Conservation (phyloP, 2,113 vertebrate species). For the Bos indicus region DNA sequence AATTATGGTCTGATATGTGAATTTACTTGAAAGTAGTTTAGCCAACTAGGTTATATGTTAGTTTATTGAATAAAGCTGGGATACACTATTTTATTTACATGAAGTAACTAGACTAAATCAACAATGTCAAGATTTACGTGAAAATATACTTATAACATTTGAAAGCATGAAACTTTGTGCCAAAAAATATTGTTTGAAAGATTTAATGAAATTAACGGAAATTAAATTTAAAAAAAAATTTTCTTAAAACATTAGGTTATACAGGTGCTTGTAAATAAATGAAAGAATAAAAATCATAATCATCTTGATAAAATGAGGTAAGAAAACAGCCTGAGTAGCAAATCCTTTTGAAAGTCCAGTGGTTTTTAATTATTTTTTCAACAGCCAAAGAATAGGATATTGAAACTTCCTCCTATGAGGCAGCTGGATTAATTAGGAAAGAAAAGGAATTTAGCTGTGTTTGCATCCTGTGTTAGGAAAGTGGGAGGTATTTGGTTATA, state of each 20-base stretch:
- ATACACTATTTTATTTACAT: not conserved
- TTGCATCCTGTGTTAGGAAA: not conserved
- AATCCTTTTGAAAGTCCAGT: not conserved
- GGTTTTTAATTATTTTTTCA: not conserved
- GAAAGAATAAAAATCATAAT: not conserved
- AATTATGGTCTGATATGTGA: not conserved
- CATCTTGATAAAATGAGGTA: not conserved
- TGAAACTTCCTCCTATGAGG: not conserved
- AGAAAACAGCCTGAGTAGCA: not conserved
- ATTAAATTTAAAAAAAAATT: not conserved
- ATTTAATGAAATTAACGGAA: not conserved
- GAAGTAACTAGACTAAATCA: not conserved
- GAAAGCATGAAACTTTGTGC: not conserved
- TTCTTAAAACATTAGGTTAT: not conserved
- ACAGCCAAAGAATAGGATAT: not conserved
- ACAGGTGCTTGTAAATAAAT: not conserved
- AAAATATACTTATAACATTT: not conserved
- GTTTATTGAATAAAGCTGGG: not conserved
- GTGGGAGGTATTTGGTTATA: not conserved
- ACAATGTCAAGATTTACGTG: not conserved
- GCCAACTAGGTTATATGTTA: not conserved
- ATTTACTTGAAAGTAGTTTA: not conserved
- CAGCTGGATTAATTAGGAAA: not conserved
- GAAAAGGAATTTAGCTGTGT: not conserved
- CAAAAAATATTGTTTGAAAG: not conserved